Base-by-base conservation (phyloP, 2,888 invertebrate genomes). In the Drosophila algonquin region DNA sequence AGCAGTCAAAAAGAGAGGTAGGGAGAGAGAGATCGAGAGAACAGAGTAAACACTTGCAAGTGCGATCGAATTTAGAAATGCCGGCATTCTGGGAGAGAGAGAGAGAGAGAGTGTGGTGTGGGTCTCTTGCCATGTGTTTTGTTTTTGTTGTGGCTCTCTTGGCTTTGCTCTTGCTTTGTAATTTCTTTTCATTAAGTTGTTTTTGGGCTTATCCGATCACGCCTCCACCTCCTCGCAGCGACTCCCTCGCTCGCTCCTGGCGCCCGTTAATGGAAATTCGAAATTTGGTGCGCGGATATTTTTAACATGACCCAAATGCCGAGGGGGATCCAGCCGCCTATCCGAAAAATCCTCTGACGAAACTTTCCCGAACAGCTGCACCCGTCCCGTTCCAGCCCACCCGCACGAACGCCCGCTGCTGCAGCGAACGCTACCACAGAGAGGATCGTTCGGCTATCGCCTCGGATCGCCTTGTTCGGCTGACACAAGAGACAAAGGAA, bases 261-360 rank as follows among this genome's bases (percentile, higher is more conserved):
- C 81, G 53, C 57, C 6, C 78, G 51, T 46, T 65, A 74, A 73
- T 74, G 68, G 60, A 76, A 73, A 77, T 79, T 79, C 73, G 79
- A 86, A 70, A 83, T 67, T 51, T 58, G 67, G 58, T 46, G 55
- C 57, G 81, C 61, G 81, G 75, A 59, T 85, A 85, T 87, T 85
- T 85, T 74, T 85, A 85, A 87, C 68, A 63, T 85, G 87, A 85
- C 84, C 86, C 71, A 87, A 74, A 78, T 85, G 64, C 53, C 40
- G 4, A 21, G n/a, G 14, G 18, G 59, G 63, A 64, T 77, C 79
- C 82, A 80, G 75, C 67, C 60, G 73, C 59, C 63, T 21, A 40
- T 5, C 24, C 24, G 46, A 18, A 40, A 58, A 58, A 72, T 72
- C 72, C 72, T 71, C 71, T 65, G 67, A 63, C 64, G 58, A 64